Evolutionary conservation across 2,888 invertebrate genomes (phyloP).

Genomic region (Nudaria mundana): DNA sequence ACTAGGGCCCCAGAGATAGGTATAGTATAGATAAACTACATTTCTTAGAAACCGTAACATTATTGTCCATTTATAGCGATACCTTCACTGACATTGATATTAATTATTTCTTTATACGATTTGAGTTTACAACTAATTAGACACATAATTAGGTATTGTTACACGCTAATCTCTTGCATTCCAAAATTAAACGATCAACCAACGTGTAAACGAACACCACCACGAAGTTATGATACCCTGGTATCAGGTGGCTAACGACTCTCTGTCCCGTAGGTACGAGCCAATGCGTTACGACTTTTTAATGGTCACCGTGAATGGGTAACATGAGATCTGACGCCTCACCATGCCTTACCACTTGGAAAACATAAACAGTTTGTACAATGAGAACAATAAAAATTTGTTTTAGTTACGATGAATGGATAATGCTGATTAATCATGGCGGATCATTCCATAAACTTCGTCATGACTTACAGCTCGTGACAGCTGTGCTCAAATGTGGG

Average conservation of each 20-base stretch:
- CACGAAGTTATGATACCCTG: constrained; percentile 60
- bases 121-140: constrained; percentile 26
- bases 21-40: no score
- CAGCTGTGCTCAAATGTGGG: constrained; percentile 5
- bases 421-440: constrained; percentile 37
- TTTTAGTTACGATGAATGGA: constrained; percentile 53
- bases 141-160: constrained; percentile 34
- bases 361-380: constrained; percentile 69
- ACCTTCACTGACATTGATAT: no score
- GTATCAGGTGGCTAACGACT: constrained; percentile 76
- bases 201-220: constrained; percentile 36
- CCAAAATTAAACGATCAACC: constrained; percentile 50
- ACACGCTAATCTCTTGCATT: constrained; percentile 41
- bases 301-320: constrained; percentile 77
- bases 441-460: constrained; percentile 24
- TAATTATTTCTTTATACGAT: constrained; percentile 11
- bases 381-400: constrained; percentile 65
- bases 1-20: no score
- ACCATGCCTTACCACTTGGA: constrained; percentile 42
- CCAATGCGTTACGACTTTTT: constrained; percentile 66
- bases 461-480: constrained; percentile 5
- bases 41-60: no score
- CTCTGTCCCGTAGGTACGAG: constrained; percentile 74
- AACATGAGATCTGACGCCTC: constrained; percentile 66
- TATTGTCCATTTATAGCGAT: no score